Base-by-base conservation (phyloP, 1,140 invertebrate genomes). In the Andrena cerasifolii region DNA sequence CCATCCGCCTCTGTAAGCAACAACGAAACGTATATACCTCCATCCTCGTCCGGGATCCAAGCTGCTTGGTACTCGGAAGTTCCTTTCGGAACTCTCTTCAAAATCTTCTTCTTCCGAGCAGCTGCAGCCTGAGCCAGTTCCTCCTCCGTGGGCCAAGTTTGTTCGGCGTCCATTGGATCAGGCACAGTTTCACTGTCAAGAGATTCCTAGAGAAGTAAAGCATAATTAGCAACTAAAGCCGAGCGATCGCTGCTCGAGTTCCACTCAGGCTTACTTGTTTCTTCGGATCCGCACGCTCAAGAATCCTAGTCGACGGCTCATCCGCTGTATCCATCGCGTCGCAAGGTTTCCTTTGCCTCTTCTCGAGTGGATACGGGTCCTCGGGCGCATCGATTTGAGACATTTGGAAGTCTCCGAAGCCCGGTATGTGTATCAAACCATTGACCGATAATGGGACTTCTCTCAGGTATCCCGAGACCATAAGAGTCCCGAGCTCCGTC, bases 61-160 rank as follows among this genome's bases (percentile, higher is more conserved):
- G 98, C 96, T 28, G 98, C 97, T 93, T 99, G 99, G 92, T 99
- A 99, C 68, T 97, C 97, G 16, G 98, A 99, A 87, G 97, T 98
- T 51, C 98, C 98, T 93, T 98, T 98, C 0, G 98, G 98, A 31
- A 99, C 96, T 87, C 94, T 95, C 89, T 98, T 98, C 0, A 96
- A 93, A 68, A 95, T 93, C 90, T 95, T 96, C 82, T 94, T 94
- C 77, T 94, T 95, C 83, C 89, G 80, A 78, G 95, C 93, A 78
- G 94, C 91, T 89, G 95, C 94, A 3, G 96, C 96, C 82, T 95
- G 93, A 85, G 94, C 94, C 63, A 99, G 93, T 93, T 99, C 98
- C 90, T 98, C 97, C 77, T 97, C 96, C 33, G 97, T 98, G 0
- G 98, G 98, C 97, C 97, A 99, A 28, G 98, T 99, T 93, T 99